Evolutionary conservation across 2,888 invertebrate species (phyloP), one percentile per base, ranked within the genome.

Genomic region (Ariolimax columbianus): DNA sequence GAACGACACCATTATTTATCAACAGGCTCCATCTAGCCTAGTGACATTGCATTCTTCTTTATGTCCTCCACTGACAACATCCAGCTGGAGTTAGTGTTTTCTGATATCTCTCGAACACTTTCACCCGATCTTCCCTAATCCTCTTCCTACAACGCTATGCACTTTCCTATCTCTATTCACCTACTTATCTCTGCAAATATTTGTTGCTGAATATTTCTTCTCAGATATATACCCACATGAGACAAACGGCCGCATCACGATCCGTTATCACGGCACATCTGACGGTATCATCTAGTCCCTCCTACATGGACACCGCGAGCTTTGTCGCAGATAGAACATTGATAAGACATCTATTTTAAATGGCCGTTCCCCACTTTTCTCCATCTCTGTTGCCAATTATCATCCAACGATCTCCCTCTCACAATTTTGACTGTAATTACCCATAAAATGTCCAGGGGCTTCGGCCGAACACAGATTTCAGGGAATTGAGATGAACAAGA

Each of bases 381-480:
- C 51, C 51, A 36, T 51, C 0, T 17, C 36, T 51, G 17, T 33
- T 36, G 7, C 33, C 75, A 75, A 51, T 75, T 75, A 75, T 47
- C 75, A 75, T 33, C 75, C 51, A 19, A 43, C 17, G 51, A 51
- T 75, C 75, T 23, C 23, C 33, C 51, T 75, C 17, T 7, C 33
- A 17, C 75, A 51, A 33, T 75, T 75, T 75, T 33, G 51, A 51
- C 75, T 33, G 75, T 75, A 51, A 75, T 75, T 75, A 75, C 33
- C 51, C 19, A 51, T 75, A 51, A 75, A 51, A n/a, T 33, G 51
- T 36, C 19, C 11, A 40, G 51, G 30, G 38, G 47, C 17, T 75
- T 6, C 17, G 33, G 33, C 30, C 33, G 51, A 51, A 43, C 3
- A 0, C 17, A 75, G 75, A 75, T 51, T 75, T 51, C 51, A 33